Percentiles rank a stretch among this genome's conserved stretches.
phyloP scores from a whole-genome alignment of 2,797 vertebrate genomes.

The Gadopsis marmoratus region DNA sequence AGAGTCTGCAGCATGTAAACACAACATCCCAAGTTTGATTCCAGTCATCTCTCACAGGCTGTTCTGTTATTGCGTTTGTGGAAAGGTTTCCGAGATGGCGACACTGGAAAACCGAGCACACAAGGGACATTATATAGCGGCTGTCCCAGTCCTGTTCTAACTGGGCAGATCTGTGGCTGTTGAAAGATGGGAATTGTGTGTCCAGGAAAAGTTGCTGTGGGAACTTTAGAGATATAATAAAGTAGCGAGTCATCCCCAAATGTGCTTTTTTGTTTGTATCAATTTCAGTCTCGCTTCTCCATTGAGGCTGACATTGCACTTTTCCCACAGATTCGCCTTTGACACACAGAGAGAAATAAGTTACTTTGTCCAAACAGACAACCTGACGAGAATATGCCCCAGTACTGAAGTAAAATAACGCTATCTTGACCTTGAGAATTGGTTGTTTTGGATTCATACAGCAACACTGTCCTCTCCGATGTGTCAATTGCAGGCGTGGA shows the following conservation, averaged over 20 bases:
- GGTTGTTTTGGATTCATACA: conserved; percentile 4
- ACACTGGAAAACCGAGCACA: conserved; percentile 74
- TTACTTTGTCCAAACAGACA: background rate
- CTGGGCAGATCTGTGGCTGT: conserved; percentile 54
- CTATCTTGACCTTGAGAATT: conserved; percentile 25
- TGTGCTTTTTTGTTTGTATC: background rate
- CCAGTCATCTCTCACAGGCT: conserved; percentile 53
- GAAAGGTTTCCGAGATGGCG: conserved; percentile 66
- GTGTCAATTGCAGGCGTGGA: conserved; percentile 85
- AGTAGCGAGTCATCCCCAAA: conserved; percentile 28
- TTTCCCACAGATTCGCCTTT: conserved; percentile 14
- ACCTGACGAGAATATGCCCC: background rate
- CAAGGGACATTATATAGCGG: conserved; percentile 81
- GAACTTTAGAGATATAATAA: conserved; percentile 45
- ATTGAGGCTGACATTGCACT: conserved; percentile 21
- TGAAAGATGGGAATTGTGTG: conserved; percentile 74
- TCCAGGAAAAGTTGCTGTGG: conserved; percentile 55
- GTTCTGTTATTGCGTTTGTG: conserved; percentile 71
- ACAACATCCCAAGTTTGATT: conserved; percentile 64
- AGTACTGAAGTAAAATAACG: background rate
- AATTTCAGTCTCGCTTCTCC: conserved; percentile 20
- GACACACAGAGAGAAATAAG: conserved; percentile 7
- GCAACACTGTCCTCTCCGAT: conserved; percentile 9
- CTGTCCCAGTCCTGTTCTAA: conserved; percentile 57
- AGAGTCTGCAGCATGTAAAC: conserved; percentile 62